Evolutionary conservation across 2,888 invertebrate species (phyloP).

Genomic region (Zaprionus obscuricornis): DNA sequence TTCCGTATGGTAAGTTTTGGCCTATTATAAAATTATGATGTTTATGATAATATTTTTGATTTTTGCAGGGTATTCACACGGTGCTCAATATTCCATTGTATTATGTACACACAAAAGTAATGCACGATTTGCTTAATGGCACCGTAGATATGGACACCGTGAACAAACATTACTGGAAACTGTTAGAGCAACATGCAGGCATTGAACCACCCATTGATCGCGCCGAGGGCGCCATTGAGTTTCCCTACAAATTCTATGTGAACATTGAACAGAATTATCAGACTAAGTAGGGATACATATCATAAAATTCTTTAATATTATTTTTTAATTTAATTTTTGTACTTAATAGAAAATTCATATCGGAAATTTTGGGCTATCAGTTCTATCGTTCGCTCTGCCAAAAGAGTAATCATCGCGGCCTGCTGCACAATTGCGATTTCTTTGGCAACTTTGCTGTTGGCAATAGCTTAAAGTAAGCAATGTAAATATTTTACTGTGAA

Average conservation of each 20-base stretch:
- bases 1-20: constrained; percentile 76
- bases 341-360: constrained; percentile 88
- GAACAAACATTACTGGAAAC: constrained; percentile 88
- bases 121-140: constrained; percentile 88
- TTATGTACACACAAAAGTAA: constrained; percentile 88
- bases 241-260: constrained; percentile 89
- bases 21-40: neutral
- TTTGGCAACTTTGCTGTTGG: constrained; percentile 91
- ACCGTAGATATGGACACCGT: constrained; percentile 85
- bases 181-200: constrained; percentile 87
- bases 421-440: constrained; percentile 93
- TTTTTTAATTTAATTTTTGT: neutral
- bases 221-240: constrained; percentile 88
- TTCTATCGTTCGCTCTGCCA: constrained; percentile 90
- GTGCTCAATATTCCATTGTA: constrained; percentile 89
- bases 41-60: constrained; percentile 3
- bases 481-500: constrained; percentile 54
- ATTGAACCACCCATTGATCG: constrained; percentile 87
- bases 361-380: constrained; percentile 92
- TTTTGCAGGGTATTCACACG: constrained; percentile 87
- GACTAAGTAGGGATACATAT: constrained; percentile 68
- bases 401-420: constrained; percentile 89
- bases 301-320: accelerated
- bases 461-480: constrained; percentile 85
- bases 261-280: constrained; percentile 81